Evolutionary conservation across 2,113 vertebrate species (phyloP), one percentile per base, ranked within the genome.

Genomic region (Struthio camelus): DNA sequence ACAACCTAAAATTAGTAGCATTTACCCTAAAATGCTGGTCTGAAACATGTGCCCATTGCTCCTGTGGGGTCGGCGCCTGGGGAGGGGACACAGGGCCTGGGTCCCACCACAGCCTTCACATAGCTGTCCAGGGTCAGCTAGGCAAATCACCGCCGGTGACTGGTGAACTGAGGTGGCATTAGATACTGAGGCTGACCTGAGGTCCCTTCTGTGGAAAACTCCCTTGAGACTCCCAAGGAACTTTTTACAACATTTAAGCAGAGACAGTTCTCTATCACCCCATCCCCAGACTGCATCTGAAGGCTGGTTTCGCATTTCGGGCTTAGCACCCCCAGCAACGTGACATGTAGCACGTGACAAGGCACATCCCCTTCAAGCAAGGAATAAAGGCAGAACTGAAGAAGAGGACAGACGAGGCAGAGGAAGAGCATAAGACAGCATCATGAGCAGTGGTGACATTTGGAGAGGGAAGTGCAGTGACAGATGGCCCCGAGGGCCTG

Each of bases 281-380:
- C 11, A 9, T 14, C 27, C 80, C 28, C 19, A 59, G 38, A 34
- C 30, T 44, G 28, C 14, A 28, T 14, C 48, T 20, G 27, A n/a
- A 76, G 67, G 53, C 13, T 32, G 8, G 8, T 2, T 7, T 56
- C 36, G 13, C 0, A 0, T 44, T 32, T 34, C 54, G 28, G 40
- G 40, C 40, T 79, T 66, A 44, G 8, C 36, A 46, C 44, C 48
- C 51, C 42, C 44, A 38, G 36, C 30, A 56, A 38, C 50, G 56
- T 40, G 25, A 38, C 24, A 7, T 0, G 3, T 38, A 50, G n/a
- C 0, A 0, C 62, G 79, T n/a, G n/a, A n/a, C n/a, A n/a, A 20
- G 56, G 62, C 73, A 38, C 48, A 18, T 38, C 54, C n/a, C 38
- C 17, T 56, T 36, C 40, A 42, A 44, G 32, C 30, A 69, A 32